These are phyloP conservation scores for Theristicus caerulescens DNA, from an alignment of 2,113 vertebrate species.

Conservation along the genomic window DNA sequence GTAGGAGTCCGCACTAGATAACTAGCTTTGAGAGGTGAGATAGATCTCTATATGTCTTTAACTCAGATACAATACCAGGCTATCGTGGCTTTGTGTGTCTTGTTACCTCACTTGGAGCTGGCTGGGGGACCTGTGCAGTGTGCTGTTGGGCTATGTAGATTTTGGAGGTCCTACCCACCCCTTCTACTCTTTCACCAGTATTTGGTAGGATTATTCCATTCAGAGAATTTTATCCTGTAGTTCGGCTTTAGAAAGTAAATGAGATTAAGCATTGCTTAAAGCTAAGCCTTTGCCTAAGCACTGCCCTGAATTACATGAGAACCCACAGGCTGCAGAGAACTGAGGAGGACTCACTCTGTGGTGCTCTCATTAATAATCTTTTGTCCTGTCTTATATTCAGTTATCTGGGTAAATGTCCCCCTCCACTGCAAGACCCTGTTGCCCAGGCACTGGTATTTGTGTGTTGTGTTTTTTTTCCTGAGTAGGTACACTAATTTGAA, in stretches of 20 bases:
- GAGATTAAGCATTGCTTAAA: neutral
- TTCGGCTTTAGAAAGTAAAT: neutral
- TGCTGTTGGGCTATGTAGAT: neutral
- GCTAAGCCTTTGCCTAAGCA: neutral
- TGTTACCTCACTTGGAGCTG: neutral
- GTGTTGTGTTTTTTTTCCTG: neutral
- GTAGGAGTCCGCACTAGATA: neutral
- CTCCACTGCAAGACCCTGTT: neutral
- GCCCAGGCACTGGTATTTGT: neutral
- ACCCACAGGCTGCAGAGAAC: neutral
- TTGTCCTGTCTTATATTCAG: neutral
- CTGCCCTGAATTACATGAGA: neutral
- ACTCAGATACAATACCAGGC: neutral
- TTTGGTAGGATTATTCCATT: neutral
- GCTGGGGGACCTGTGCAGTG: neutral
- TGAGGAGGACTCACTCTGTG: neutral
- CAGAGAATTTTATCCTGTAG: neutral
- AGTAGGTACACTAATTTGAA: neutral
- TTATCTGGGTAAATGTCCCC: neutral
- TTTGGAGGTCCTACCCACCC: neutral
- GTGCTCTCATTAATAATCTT: neutral
- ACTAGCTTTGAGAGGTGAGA: neutral
- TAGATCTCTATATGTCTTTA: neutral
- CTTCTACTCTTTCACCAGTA: neutral
- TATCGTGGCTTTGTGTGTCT: neutral